These are phyloP conservation scores for Nibea coibor DNA, from an alignment of 2,113 vertebrate species.

Conservation along the genomic window DNA sequence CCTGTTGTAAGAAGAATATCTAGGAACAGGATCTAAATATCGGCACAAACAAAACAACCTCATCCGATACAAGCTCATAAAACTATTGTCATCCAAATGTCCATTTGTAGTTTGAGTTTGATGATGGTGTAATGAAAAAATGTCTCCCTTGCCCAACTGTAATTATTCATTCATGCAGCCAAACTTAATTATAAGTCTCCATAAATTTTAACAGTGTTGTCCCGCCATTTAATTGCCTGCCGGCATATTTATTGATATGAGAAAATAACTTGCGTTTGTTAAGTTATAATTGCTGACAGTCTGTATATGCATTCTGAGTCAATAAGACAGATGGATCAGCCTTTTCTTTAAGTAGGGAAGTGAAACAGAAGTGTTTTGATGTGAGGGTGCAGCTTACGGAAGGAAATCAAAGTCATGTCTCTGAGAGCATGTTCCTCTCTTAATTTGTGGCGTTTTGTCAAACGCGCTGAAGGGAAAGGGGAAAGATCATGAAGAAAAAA, in stretches of 20 bases:
- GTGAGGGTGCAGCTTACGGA: neutral
- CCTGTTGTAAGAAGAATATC: neutral
- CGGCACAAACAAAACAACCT: neutral
- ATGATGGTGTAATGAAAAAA: neutral
- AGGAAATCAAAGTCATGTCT: neutral
- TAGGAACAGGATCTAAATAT: neutral
- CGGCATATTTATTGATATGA: slow-evolving; percentile 5
- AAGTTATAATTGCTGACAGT: slow-evolving; percentile 3
- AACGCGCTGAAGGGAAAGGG: neutral
- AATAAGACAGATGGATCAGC: neutral
- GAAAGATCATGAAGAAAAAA: neutral
- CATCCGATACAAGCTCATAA: neutral
- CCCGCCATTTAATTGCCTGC: neutral
- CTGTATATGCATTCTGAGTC: neutral
- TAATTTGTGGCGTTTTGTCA: neutral
- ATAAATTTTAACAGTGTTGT: slow-evolving; percentile 14
- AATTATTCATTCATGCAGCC: slow-evolving; percentile 21
- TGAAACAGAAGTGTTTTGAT: neutral
- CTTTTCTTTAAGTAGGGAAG: too few species aligned
- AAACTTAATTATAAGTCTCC: slow-evolving; percentile 31
- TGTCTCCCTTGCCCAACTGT: neutral
- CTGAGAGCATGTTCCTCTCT: neutral
- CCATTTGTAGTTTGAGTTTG: neutral
- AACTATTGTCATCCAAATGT: neutral
- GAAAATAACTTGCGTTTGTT: neutral